phyloP scores from a whole-genome alignment of 1,140 invertebrate genomes.

The Drosophila auraria region DNA sequence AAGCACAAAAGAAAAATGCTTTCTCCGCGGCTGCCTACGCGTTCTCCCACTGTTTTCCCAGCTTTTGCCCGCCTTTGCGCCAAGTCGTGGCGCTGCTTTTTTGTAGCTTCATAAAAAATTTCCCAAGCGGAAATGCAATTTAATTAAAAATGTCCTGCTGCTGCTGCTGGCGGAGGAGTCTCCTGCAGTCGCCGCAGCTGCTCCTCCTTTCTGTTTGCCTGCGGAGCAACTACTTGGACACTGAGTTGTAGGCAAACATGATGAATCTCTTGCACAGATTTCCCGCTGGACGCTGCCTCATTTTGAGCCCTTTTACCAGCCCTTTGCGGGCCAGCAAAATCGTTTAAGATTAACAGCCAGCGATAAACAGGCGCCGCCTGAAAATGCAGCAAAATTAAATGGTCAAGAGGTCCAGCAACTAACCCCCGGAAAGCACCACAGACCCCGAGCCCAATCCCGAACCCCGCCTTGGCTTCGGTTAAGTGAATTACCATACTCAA shows the following conservation, averaged over 20 bases:
- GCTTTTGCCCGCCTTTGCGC: neutral
- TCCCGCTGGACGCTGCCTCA: constrained; percentile 63
- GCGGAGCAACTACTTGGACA: constrained; percentile 46
- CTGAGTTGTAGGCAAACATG: constrained; percentile 80
- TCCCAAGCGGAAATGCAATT: constrained; percentile 83
- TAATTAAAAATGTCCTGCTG: constrained; percentile 83
- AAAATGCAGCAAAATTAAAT: constrained; percentile 67
- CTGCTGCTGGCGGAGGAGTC: constrained; percentile 60
- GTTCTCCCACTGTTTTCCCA: neutral
- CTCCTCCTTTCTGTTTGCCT: constrained; percentile 17
- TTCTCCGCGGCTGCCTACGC: constrained; percentile 17
- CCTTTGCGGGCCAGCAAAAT: constrained; percentile 53
- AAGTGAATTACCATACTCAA: constrained; percentile 80
- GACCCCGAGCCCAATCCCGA: too few relatives aligned
- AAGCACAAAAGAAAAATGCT: constrained; percentile 69
- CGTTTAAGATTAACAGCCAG: constrained; percentile 79
- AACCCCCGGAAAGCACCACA: too few relatives aligned
- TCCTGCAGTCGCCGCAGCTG: constrained; percentile 4
- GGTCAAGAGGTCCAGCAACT: neutral
- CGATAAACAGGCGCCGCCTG: constrained; percentile 64
- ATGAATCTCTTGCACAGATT: constrained; percentile 80
- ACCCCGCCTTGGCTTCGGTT: constrained; percentile 31
- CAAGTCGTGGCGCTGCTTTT: constrained; percentile 37
- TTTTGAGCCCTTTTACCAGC: neutral
- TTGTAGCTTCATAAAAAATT: constrained; percentile 83